Evolutionary conservation across 1,140 invertebrate species (phyloP).

Genomic region (Drosophila busckii): DNA sequence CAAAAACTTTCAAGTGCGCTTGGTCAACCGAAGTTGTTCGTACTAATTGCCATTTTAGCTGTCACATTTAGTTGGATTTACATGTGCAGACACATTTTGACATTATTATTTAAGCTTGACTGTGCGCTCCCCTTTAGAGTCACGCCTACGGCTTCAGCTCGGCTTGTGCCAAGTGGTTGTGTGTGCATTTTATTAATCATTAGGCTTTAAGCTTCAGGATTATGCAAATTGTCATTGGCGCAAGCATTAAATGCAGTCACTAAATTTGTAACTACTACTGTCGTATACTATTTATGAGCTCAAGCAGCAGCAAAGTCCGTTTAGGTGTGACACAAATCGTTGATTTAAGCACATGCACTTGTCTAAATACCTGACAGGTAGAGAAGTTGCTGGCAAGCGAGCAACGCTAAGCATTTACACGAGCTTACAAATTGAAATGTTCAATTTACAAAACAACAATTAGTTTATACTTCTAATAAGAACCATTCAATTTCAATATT

Average conservation of each 20-base stretch:
- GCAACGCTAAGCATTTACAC: too few species aligned
- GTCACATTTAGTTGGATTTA: conserved; percentile 70
- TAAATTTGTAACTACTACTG: conserved; percentile 23
- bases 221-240: conserved; percentile 50
- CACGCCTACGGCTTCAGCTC: conserved; percentile 5
- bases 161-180: conserved; percentile 26
- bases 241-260: conserved; percentile 54
- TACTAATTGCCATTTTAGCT: conserved; percentile 65
- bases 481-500: too few species aligned
- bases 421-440: too few species aligned
- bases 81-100: conserved; percentile 66
- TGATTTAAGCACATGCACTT: too few species aligned
- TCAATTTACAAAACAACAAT: too few species aligned
- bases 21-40: conserved; percentile 46
- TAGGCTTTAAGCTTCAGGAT: conserved; percentile 33
- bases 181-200: conserved; percentile 68
- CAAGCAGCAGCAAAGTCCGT: conserved; percentile 1
- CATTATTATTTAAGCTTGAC: conserved; percentile 49
- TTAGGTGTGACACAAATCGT: too few species aligned
- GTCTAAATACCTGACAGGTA: too few species aligned
- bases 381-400: too few species aligned
- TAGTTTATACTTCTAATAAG: too few species aligned
- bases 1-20: conserved; percentile 46
- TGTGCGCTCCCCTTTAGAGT: conserved; percentile 28
- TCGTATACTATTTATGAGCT: conserved; percentile 28